Evolutionary conservation across 2,113 vertebrate species (phyloP).

Genomic region (Macaca fascicularis): T2T-MFA8v1.1 NC_088381.1:135728501-135729000

Average conservation of each 20-base stretch:
- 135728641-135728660: conserved; percentile 24
- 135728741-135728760: conserved; percentile 28
- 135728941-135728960: conserved; percentile 1
- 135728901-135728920: conserved; percentile 12
- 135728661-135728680: conserved; percentile 15
- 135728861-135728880: conserved; percentile 89
- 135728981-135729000: neutral
- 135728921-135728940: conserved; percentile 46
- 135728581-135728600: neutral
- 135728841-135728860: conserved; percentile 85
- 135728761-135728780: conserved; percentile 16
- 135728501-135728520: neutral
- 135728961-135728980: neutral
- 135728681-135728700: neutral
- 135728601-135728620: neutral
- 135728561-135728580: neutral
- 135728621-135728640: neutral
- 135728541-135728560: neutral
- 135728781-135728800: conserved; percentile 79
- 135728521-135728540: conserved; percentile 2
- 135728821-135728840: conserved; percentile 84
- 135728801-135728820: conserved; percentile 87
- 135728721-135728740: neutral
- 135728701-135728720: conserved; percentile 36
- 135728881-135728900: conserved; percentile 60